Evolutionary conservation across 2,888 invertebrate species (phyloP), one percentile per base, ranked within the genome.

Genomic region (Tenthredo amoena): DNA sequence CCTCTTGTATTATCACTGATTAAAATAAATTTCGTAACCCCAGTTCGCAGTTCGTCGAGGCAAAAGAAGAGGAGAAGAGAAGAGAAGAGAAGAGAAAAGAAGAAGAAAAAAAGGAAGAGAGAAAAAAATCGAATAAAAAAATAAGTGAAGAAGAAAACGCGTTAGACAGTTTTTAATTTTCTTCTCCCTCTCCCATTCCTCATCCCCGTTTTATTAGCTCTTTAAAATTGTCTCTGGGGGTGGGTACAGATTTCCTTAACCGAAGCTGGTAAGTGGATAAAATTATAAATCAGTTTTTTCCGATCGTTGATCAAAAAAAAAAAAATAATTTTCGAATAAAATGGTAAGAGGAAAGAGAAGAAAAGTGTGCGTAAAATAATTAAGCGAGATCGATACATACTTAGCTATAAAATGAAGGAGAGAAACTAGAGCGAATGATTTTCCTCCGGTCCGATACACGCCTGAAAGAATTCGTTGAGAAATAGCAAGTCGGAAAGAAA

Each of bases 271-370:
- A 55, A 55, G 55, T 55, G 55, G n/a, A n/a, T 55, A n/a, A 26
- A 26, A n/a, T 55, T 55, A n/a, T 55, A 55, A 55, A 55, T 55
- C 7, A 31, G 10, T 31, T 31, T 6, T 18, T 15, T 10, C 26
- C 26, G 6, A 31, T 68, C 12, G 15, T 47, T 15, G 37, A 4
- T 47, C 15, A 76, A 26, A 81, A 58, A 43, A 83, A 76, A 84
- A 82, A 68, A n/a, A n/a, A n/a, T n/a, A n/a, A n/a, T n/a, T 62
- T 40, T 86, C 40, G 37, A 83, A 72, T 55, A 84, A 31, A 18
- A 34, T 31, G 18, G 21, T 58, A 1, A 62, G n/a, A 62, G 12
- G 21, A 68, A 31, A 6, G 31, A 3, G 6, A 68, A 10, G 18
- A 31, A 31, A 68, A 31, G 43, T 43, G 12, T 43, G 43, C 37